Conservation (phyloP, 2,113 vertebrate species). For the Phainopepla nitens region DNA sequence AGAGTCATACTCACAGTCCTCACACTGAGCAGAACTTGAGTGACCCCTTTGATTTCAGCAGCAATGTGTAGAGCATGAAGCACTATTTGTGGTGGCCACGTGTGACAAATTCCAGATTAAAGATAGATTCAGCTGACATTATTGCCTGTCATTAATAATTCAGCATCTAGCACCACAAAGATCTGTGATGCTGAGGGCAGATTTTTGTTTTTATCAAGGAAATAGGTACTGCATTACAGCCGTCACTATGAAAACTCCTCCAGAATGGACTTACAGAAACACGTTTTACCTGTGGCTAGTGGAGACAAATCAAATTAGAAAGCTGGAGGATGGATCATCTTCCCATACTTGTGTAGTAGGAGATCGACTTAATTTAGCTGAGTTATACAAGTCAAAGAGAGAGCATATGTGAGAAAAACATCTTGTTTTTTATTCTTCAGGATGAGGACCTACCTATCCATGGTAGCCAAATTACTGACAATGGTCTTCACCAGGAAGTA, state of each 20-base stretch:
- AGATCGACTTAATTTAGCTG: not conserved
- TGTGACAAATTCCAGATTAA: not conserved
- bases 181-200: not conserved
- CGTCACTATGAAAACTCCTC: slow-evolving; percentile 45
- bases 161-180: not conserved
- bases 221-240: not conserved
- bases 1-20: not conserved
- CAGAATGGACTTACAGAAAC: not conserved
- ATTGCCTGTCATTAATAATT: slow-evolving; percentile 17
- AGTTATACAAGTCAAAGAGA: not conserved
- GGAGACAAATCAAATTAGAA: slow-evolving; percentile 26
- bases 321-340: not conserved
- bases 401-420: not conserved
- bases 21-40: not conserved
- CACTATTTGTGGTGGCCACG: not conserved
- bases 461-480: not conserved
- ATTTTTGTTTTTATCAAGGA: slow-evolving; percentile 21
- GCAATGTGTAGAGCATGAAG: not conserved
- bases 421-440: not conserved
- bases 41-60: not conserved
- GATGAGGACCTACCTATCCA: not conserved
- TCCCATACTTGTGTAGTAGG: not conserved
- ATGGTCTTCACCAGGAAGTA: not conserved
- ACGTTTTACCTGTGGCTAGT: slow-evolving; percentile 10
- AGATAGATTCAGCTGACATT: not conserved